Base-by-base conservation (phyloP, 2,888 invertebrate species). In the Leistus spinibarbis region DNA sequence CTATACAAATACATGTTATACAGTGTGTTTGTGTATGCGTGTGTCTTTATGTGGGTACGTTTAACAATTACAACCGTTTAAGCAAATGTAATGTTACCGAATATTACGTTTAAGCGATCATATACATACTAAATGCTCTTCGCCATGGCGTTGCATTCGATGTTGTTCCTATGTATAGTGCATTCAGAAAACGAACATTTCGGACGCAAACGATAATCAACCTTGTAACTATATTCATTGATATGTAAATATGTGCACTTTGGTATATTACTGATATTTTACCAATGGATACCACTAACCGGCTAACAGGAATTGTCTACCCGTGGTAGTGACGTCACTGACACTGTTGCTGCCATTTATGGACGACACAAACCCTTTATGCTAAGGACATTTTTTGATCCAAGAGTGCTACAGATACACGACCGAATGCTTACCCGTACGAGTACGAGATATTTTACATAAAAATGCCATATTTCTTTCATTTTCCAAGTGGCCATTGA, bases 41-140 rank as follows among this genome's bases (percentile, higher is more conserved):
- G 63, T 65, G 24, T 64, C 27, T 27, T 27, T 27, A 40, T 40
- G 40, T 40, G 40, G 65, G 64, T 56, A 65, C 54, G 72, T 63
- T 57, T 7, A 64, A 72, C 72, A 72, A 72, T 72, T 66, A 72
- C 72, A 65, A 65, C 72, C 65, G 72, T 72, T 72, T 72, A 69
- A 72, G 72, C 72, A 65, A 69, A 69, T 69, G 56, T 62, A 40
- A 17, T 69, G 69, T 69, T 57, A 65, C 57, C 27, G 72, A 65
- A 72, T 72, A 54, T 72, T 65, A 65, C 56, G 71, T 71, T 62
- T 71, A 64, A 62, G 54, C 71, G 54, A 60, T 60, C 17, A 57
- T 17, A 16, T 57, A 57, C 22, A 60, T 19, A 20, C 60, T 22
- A 10, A 40, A 40, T 40, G 40, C 4, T 40, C 40, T 7, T 13